phyloP scores from a whole-genome alignment of 2,113 vertebrate species.

The Alouatta palliata region DNA sequence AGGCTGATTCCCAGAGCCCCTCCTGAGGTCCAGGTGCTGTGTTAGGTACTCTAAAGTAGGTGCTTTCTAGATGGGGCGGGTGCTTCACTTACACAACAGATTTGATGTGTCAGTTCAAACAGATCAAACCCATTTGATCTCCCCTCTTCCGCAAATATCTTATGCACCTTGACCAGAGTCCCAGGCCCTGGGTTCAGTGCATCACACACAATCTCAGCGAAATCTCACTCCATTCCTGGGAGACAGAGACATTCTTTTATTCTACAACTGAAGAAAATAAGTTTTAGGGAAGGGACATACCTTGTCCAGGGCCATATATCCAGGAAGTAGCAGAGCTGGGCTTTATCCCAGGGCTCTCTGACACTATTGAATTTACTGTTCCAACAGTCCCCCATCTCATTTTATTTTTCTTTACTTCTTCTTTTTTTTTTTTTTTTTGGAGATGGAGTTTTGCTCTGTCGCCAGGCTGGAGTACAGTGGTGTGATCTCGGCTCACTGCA shows the following conservation, averaged over 20 bases:
- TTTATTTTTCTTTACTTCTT: too few species aligned
- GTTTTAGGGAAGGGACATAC: not conserved
- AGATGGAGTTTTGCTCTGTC: too few species aligned
- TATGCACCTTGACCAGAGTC: fast-evolving
- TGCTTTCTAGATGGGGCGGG: not conserved
- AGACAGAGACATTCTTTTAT: not conserved
- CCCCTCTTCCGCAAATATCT: fast-evolving
- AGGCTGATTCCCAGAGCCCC: not conserved
- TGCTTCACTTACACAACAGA: not conserved
- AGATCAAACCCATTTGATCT: too few species aligned
- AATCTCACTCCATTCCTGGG: not conserved
- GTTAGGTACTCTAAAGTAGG: not conserved
- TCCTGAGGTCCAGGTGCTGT: not conserved
- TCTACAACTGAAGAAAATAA: not conserved
- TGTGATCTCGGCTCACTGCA: too few species aligned
- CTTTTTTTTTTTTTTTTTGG: too few species aligned
- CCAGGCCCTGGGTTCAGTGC: not conserved
- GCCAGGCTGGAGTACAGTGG: too few species aligned
- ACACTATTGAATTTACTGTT: not conserved
- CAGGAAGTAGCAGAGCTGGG: not conserved
- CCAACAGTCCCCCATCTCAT: too few species aligned
- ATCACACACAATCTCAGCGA: not conserved
- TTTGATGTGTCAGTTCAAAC: not conserved
- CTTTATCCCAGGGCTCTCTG: not conserved
- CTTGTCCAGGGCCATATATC: not conserved